These are phyloP conservation scores for Mesocricetus auratus DNA, from an alignment of 2,113 vertebrate genomes.

Conservation along the genomic window DNA sequence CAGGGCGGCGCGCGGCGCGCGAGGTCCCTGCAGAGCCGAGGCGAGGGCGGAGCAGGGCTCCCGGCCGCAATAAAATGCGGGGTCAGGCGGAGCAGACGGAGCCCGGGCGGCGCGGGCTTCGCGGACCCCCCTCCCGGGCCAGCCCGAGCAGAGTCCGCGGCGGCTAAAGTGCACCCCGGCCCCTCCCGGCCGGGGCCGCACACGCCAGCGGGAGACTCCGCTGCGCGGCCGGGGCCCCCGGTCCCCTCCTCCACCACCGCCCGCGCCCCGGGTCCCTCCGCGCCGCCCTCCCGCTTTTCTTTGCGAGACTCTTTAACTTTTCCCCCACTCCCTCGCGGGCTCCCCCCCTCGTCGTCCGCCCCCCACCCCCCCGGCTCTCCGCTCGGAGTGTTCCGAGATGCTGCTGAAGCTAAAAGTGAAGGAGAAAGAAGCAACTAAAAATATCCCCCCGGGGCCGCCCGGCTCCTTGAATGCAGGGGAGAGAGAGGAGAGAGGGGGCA, in stretches of 20 bases:
- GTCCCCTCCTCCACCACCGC: constrained; percentile 74
- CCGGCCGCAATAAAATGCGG: constrained; percentile 94
- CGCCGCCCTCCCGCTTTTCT: constrained; percentile 80
- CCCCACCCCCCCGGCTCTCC: constrained; percentile 36
- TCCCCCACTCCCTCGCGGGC: constrained; percentile 77
- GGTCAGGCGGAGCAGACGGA: constrained; percentile 93
- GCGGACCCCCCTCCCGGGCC: constrained; percentile 85
- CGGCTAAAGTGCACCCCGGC: constrained; percentile 89
- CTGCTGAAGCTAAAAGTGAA: constrained; percentile 81
- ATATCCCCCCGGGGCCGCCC: constrained; percentile 85
- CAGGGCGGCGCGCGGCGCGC: constrained; percentile 87
- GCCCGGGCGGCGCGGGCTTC: constrained; percentile 88
- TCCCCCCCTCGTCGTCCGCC: not conserved
- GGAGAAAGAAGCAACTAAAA: constrained; percentile 85
- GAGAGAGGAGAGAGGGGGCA: too few relatives aligned
- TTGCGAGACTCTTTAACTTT: constrained; percentile 91
- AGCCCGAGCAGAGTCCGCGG: constrained; percentile 84
- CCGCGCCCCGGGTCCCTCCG: constrained; percentile 64
- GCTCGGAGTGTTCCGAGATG: constrained; percentile 79
- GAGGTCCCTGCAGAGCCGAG: constrained; percentile 87
- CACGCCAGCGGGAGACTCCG: constrained; percentile 64
- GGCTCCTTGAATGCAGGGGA: constrained; percentile 80
- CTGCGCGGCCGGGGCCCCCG: constrained; percentile 78
- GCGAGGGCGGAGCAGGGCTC: constrained; percentile 86
- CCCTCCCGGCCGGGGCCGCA: constrained; percentile 80